Evolutionary conservation across 2,797 vertebrate species (phyloP).

Genomic region (Coregonus ussuriensis): DNA sequence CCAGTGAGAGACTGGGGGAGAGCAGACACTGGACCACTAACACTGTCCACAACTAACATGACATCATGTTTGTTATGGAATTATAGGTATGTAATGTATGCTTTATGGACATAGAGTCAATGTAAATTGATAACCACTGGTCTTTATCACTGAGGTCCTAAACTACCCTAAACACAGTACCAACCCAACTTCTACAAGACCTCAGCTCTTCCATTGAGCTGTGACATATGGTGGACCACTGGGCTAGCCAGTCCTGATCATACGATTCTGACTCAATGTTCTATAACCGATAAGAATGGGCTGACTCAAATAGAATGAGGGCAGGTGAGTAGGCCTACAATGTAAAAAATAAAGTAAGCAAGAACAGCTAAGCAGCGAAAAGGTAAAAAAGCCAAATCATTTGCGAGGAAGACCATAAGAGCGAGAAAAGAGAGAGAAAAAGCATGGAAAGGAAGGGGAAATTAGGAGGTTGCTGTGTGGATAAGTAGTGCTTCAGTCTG

Average conservation of each 20-base stretch:
- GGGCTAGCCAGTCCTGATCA: not conserved
- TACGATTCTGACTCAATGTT: not conserved
- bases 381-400: not conserved
- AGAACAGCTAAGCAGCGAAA: not conserved
- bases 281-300: not conserved
- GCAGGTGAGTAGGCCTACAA: not conserved
- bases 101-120: too few relatives aligned
- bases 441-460: not conserved
- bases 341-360: not conserved
- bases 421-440: not conserved
- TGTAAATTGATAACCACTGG: too few relatives aligned
- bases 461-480: not conserved
- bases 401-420: not conserved
- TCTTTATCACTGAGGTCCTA: too few relatives aligned
- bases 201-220: not conserved
- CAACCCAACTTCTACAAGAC: not conserved
- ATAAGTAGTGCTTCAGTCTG: not conserved
- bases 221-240: not conserved
- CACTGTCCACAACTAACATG: too few relatives aligned
- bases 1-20: constrained; percentile 2
- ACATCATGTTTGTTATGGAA: too few relatives aligned
- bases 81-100: too few relatives aligned
- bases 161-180: too few relatives aligned
- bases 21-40: not conserved
- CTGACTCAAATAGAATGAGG: not conserved